Evolutionary conservation across 2,888 invertebrate species (phyloP).

Genomic region (Sympetrum striolatum): DNA sequence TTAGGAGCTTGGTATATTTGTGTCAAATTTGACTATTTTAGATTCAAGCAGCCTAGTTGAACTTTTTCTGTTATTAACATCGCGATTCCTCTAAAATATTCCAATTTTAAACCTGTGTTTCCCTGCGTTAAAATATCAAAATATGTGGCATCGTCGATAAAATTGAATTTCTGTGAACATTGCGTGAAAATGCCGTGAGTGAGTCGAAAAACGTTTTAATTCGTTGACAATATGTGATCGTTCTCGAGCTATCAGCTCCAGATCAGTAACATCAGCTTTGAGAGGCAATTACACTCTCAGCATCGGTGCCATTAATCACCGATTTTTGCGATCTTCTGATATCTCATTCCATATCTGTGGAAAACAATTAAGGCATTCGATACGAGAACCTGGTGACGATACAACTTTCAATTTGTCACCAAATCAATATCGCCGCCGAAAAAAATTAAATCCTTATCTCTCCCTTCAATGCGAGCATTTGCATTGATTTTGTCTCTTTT

Average conservation of each 20-base stretch:
- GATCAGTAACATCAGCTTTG: background rate
- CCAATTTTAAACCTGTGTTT: too few relatives aligned
- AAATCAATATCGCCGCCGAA: background rate
- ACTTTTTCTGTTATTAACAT: too few relatives aligned
- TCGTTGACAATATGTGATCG: background rate
- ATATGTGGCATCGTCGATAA: too few relatives aligned
- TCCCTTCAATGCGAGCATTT: background rate
- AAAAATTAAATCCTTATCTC: background rate
- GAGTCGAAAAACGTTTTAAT: background rate
- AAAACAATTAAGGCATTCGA: constrained; percentile 11
- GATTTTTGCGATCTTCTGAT: background rate
- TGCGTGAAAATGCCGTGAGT: too few relatives aligned
- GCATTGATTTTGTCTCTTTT: background rate
- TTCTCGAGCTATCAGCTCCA: background rate
- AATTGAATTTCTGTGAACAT: too few relatives aligned
- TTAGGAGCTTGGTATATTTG: too few relatives aligned
- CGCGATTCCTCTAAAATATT: too few relatives aligned
- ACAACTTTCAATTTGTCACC: constrained; percentile 11
- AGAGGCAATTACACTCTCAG: constrained; percentile 4
- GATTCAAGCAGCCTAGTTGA: too few relatives aligned
- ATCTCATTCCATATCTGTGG: background rate
- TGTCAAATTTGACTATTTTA: too few relatives aligned
- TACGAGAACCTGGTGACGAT: constrained; percentile 2
- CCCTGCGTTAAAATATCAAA: too few relatives aligned
- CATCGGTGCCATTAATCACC: constrained; percentile 16